These are phyloP conservation scores for Tychaedon coryphoeus DNA, from an alignment of 2,113 vertebrate species.

Conservation along the genomic window DNA sequence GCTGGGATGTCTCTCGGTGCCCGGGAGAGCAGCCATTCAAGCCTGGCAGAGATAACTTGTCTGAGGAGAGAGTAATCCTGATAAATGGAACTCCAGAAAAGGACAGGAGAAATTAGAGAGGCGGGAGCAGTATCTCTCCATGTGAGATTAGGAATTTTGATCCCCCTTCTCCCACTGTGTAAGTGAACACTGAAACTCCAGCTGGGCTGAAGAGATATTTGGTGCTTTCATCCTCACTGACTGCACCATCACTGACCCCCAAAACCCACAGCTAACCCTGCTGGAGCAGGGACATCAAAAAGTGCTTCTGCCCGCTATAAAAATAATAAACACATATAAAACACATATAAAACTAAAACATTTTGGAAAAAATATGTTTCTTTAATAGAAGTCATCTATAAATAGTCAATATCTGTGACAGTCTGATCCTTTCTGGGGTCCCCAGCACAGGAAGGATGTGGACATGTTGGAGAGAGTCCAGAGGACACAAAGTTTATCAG, in stretches of 20 bases:
- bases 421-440: neutral
- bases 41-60: constrained; percentile 53
- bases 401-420: neutral
- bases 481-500: neutral
- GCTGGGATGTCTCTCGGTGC: neutral
- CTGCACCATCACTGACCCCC: rapidly evolving
- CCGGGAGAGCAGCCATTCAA: constrained; percentile 27
- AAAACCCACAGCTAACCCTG: neutral
- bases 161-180: neutral
- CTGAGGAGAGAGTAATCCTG: neutral
- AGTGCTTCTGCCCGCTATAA: neutral
- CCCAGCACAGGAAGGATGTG: neutral
- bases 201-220: neutral
- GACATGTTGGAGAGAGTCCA: neutral
- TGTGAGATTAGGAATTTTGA: neutral
- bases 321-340: too few species aligned
- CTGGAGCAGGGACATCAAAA: neutral
- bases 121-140: neutral
- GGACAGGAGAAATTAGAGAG: constrained; percentile 6
- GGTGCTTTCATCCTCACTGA: neutral
- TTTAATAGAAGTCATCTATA: neutral
- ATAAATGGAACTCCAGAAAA: constrained; percentile 13
- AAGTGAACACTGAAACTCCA: neutral
- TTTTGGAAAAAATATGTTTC: neutral
- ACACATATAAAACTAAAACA: neutral